phyloP scores from a whole-genome alignment of 1,140 invertebrate genomes.

The Armadillidium nasatum region DNA sequence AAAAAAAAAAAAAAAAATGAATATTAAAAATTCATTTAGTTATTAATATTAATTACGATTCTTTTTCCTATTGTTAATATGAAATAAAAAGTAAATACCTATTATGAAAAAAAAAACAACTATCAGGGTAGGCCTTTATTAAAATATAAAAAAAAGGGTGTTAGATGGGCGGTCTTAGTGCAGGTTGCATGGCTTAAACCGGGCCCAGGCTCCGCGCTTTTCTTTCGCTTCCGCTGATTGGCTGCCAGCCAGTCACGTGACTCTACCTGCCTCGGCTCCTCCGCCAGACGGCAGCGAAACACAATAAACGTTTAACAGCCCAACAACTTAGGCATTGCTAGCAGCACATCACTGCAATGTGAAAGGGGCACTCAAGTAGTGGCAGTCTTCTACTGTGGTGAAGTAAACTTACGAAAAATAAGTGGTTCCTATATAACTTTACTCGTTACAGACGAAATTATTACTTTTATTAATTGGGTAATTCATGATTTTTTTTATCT shows the following conservation, averaged over 20 bases:
- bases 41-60: no score
- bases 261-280: not conserved
- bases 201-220: conserved; percentile 5
- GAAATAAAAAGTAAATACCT: no score
- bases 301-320: conserved; percentile 12
- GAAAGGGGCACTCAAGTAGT: conserved; percentile 8
- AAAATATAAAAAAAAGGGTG: not conserved
- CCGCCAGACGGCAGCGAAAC: conserved; percentile 2
- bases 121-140: not conserved
- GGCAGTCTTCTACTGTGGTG: not conserved
- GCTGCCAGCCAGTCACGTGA: conserved; percentile 7
- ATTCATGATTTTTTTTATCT: no score
- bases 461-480: no score
- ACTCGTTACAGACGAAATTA: no score
- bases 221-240: not conserved
- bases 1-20: no score
- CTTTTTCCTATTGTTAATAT: no score
- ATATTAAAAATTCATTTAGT: no score
- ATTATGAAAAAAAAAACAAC: not conserved
- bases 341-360: conserved; percentile 11
- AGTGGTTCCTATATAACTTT: no score
- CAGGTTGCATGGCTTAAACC: conserved; percentile 9
- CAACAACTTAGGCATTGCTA: conserved; percentile 9
- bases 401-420: not conserved
- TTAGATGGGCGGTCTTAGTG: not conserved